These are phyloP conservation scores for Frieseomelitta varia DNA, from an alignment of 1,140 invertebrate species.

Conservation along the genomic window DNA sequence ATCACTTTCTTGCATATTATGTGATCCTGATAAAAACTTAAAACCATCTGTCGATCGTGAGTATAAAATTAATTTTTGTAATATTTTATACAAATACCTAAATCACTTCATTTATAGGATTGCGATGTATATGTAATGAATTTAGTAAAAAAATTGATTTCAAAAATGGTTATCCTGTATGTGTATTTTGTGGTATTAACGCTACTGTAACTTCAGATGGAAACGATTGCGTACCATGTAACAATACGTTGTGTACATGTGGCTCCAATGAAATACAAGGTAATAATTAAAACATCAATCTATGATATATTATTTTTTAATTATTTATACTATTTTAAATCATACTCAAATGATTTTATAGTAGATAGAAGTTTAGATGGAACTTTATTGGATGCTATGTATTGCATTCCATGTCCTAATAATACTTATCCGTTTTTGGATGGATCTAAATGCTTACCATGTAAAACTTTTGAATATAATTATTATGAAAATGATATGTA, in stretches of 20 bases:
- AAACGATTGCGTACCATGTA: slow-evolving; percentile 76
- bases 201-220: slow-evolving; percentile 73
- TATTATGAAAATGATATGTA: slow-evolving; percentile 71
- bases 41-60: slow-evolving; percentile 72
- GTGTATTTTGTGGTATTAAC: slow-evolving; percentile 69
- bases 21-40: slow-evolving; percentile 71
- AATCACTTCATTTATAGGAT: slow-evolving; percentile 61
- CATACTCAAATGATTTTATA: slow-evolving; percentile 62
- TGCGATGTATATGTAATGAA: slow-evolving; percentile 71
- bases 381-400: slow-evolving; percentile 68
- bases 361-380: slow-evolving; percentile 80
- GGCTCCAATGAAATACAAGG: slow-evolving; percentile 74
- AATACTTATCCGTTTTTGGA: slow-evolving; percentile 78
- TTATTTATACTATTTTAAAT: slow-evolving; percentile 5
- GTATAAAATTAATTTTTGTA: slow-evolving; percentile 46
- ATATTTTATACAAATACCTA: slow-evolving; percentile 22
- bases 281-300: slow-evolving; percentile 55
- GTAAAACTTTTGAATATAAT: slow-evolving; percentile 65
- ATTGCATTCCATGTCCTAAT: slow-evolving; percentile 80
- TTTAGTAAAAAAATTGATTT: slow-evolving; percentile 70
- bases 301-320: not conserved
- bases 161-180: slow-evolving; percentile 68
- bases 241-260: slow-evolving; percentile 72
- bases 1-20: slow-evolving; percentile 70
- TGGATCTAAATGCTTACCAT: slow-evolving; percentile 78